Evolutionary conservation across 30 jellyfish, hydroid and myxozoan genomes (phyloP), one percentile per base, ranked within the genome.

Genomic region (Catostylus mosaicus): DNA sequence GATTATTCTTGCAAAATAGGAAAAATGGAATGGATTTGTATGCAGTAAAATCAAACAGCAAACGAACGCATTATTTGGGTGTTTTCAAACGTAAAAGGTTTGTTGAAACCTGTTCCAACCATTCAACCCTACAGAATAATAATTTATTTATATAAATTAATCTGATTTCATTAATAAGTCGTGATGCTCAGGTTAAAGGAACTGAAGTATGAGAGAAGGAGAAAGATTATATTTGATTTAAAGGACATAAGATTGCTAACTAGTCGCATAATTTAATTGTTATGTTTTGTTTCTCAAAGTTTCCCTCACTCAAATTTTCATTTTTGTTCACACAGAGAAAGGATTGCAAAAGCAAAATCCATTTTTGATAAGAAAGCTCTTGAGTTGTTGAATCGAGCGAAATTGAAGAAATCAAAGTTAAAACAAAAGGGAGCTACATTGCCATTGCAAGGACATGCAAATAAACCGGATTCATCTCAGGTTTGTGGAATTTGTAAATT

Each of bases 281-380:
- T n/a, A n/a, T n/a, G n/a, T n/a, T n/a, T n/a, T n/a, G n/a, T n/a
- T n/a, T n/a, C n/a, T n/a, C n/a, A n/a, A n/a, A n/a, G n/a, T n/a
- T n/a, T n/a, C n/a, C n/a, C n/a, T n/a, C n/a, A n/a, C n/a, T n/a
- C n/a, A n/a, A n/a, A n/a, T n/a, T n/a, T n/a, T n/a, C n/a, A 27
- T 65, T 34, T 64, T 30, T 67, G 46, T 62, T 11, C 19, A 33
- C 71, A 0, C 66, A 95, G 99, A 83, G 88, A 60, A 24, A 90
- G 97, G 33, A 84, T 95, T 1, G 59, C 96, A 23, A 95, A 95
- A 51, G 94, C 97, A 10, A 95, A 89, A 67, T 95, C 97, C 20
- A 84, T 95, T 19, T 95, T 95, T 67, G 99, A 95, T 82, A 95
- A 95, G 88, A 85, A 89, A 75, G 99, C 99, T 27, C 67, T 95